Evolutionary conservation across 2,888 invertebrate species (phyloP).

Genomic region (Tetheella fluctuosa): DNA sequence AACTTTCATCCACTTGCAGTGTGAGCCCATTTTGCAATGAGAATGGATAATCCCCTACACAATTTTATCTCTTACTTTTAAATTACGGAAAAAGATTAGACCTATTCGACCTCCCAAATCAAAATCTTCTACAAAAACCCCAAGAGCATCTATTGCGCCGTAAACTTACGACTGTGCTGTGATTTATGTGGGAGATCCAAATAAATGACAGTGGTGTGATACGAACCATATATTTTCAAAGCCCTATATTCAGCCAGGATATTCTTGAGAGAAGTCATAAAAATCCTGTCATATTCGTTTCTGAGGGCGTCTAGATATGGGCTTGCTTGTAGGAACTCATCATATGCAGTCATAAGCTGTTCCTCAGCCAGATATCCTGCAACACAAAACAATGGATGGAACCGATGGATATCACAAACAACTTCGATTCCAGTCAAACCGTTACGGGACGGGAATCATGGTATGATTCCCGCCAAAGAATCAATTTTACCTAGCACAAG

Average conservation of each 20-base stretch:
- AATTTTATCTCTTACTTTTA: too few species aligned
- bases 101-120: too few species aligned
- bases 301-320: slow-evolving; percentile 73
- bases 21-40: too few species aligned
- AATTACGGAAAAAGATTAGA: too few species aligned
- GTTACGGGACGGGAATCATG: slow-evolving; percentile 30
- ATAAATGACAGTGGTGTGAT: neutral
- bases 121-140: too few species aligned
- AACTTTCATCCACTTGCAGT: too few species aligned
- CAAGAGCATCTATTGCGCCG: too few species aligned
- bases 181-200: neutral
- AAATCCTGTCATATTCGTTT: slow-evolving; percentile 78
- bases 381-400: slow-evolving; percentile 35
- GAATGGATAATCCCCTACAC: too few species aligned
- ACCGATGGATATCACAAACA: slow-evolving; percentile 21
- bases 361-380: slow-evolving; percentile 79
- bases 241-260: slow-evolving; percentile 80
- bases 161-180: too few species aligned
- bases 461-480: slow-evolving; percentile 72
- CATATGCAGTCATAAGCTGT: slow-evolving; percentile 79
- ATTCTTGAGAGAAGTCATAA: slow-evolving; percentile 77
- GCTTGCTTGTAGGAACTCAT: slow-evolving; percentile 78
- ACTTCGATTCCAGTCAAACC: slow-evolving; percentile 19
- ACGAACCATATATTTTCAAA: slow-evolving; percentile 74
- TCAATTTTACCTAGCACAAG: slow-evolving; percentile 70